Percentiles rank a stretch among this genome's conserved stretches.
These are phyloP conservation scores for Pipistrellus nathusii DNA, from an alignment of 2,797 vertebrate genomes.

Conservation along the genomic window DNA sequence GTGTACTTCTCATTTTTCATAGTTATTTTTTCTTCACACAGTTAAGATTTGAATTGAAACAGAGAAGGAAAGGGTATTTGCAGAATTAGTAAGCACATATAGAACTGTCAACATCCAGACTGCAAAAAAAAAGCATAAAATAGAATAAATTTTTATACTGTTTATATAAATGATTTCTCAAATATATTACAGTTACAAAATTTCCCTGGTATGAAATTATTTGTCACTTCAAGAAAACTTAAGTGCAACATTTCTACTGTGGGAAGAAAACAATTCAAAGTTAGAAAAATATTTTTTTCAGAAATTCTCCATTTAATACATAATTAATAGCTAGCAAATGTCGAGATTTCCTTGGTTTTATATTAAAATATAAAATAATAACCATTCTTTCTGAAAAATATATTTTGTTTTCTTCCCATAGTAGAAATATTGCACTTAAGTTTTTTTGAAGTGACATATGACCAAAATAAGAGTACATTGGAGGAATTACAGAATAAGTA, in stretches of 20 bases:
- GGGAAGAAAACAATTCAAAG: too few relatives aligned
- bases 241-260: too few relatives aligned
- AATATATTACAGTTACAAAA: constrained; percentile 10
- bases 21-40: not conserved
- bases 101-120: not conserved
- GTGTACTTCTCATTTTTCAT: not conserved
- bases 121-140: not conserved
- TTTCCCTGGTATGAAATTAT: not conserved
- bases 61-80: not conserved
- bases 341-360: not conserved
- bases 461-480: not conserved
- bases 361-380: not conserved
- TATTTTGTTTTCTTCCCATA: not conserved
- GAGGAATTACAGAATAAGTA: not conserved
- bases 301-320: not conserved
- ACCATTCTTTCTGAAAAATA: not conserved
- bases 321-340: not conserved
- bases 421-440: not conserved
- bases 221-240: too few relatives aligned
- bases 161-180: not conserved
- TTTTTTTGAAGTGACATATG: not conserved
- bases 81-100: not conserved
- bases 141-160: not conserved
- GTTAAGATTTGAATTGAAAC: not conserved
- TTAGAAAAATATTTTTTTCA: too few relatives aligned